Base-by-base conservation (phyloP, 2,797 vertebrate species). In the Siniperca undulata region DNA sequence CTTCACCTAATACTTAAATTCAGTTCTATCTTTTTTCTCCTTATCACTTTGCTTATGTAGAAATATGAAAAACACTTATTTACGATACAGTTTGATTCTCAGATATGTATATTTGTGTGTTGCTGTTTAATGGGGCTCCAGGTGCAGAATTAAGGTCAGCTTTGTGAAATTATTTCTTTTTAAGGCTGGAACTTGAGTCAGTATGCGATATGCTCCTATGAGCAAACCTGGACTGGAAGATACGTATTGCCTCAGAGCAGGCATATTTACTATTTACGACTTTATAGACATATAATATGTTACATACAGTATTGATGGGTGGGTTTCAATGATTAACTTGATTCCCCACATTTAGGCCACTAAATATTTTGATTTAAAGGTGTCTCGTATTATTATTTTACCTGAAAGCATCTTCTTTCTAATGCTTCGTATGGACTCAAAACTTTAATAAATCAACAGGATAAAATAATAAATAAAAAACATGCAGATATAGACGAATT, bases 161-260 rank as follows among this genome's bases (percentile, higher is more conserved):
- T 87, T 79, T 86, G 82, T 78, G 79, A 83, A 74, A 73, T 53
- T 0, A 53, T 72, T 82, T 3, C 34, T 69, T 72, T 85, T 84
- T 89, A 89, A 89, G 83, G 89, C 90, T 90, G 59, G 83, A 86
- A 85, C 46, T 38, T 59, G 74, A 75, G 56, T 79, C 40, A 62
- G 55, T 75, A 55, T 77, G 46, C 19, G 27, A 58, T 48, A 68
- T 61, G 69, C 74, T 79, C 60, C 46, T 13, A 56, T 36, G 77
- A 84, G 76, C 71, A 82, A 78, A 76, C 62, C 67, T 82, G 61
- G 58, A 78, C 64, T 82, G 73, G 56, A 86, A 85, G 79, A 83
- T 69, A 60, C 3, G 0, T 53, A 69, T 74, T 56, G 52, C 67
- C 55, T 64, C 38, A 75, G 10, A 56, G 34, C 69, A 85, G 70